These are phyloP conservation scores for Eudyptes chrysolophus DNA, from an alignment of 2,113 vertebrate species.

Conservation along the genomic window DNA sequence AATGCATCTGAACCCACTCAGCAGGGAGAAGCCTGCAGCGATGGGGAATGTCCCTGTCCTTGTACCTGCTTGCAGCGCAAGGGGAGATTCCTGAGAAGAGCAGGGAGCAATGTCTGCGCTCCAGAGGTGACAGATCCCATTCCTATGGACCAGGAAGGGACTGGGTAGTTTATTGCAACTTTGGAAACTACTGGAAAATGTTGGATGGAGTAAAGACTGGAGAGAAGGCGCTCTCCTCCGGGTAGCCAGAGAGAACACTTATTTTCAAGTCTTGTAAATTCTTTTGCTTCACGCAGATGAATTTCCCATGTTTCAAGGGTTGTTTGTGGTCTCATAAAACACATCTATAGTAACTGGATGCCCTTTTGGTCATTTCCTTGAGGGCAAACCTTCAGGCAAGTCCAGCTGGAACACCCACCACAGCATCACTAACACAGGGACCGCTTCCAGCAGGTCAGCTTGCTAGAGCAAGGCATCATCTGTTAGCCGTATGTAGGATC, in stretches of 20 bases:
- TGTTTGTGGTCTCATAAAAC: background rate
- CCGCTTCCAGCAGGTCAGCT: background rate
- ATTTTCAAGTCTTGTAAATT: background rate
- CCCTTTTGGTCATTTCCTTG: background rate
- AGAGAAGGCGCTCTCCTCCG: background rate
- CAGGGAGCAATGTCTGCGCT: background rate
- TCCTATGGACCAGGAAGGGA: background rate
- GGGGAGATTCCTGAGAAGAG: background rate
- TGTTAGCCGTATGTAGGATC: background rate
- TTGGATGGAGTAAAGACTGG: background rate
- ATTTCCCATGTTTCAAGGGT: background rate
- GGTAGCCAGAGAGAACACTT: background rate
- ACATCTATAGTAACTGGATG: background rate
- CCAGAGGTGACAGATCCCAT: background rate
- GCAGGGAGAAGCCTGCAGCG: background rate
- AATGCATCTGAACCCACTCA: background rate
- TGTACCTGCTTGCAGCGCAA: background rate
- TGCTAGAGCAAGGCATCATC: background rate
- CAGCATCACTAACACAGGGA: background rate
- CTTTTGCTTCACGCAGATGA: background rate
- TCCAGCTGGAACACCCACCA: background rate
- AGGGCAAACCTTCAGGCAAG: background rate
- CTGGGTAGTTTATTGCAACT: background rate
- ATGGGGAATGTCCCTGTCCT: background rate
- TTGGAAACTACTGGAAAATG: background rate